Base-by-base conservation (phyloP, 2,888 invertebrate genomes). In the Orchestes rusci region DNA sequence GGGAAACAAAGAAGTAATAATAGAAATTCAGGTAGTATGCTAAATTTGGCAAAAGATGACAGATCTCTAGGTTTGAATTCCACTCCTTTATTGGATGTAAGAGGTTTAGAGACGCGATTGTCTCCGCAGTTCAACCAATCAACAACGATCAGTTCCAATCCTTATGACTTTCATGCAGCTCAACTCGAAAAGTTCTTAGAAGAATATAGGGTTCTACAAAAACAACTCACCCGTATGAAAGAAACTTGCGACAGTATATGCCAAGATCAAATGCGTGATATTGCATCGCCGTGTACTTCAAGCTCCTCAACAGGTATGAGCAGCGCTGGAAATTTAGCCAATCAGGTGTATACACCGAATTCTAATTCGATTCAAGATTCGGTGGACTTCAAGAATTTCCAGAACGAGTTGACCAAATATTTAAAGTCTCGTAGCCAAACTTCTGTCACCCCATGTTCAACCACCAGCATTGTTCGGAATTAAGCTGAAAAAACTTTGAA, bases 211-310 rank as follows among this genome's bases (percentile, higher is more conserved):
- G 80, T 74, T 56, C 72, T 87, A 44, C 82, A 86, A 61, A 81
- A 84, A 61, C 84, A 87, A 64, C 69, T 87, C 51, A 83, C 82
- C 45, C 79, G 80, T 63, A 85, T 87, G 84, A 86, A 84, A 59
- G 82, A 84, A 59, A 82, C 82, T 16, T 79, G 84, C 60, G 84
- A 84, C 55, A 81, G 77, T 52, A 72, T 84, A 57, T 68, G 73
- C 20, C 72, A 72, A 40, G 72, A 59, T 31, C 43, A 44, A 33
- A 52, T 51, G 42, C 27, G 39, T 36, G 52, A 48, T 13, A 36
- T 28, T 12, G 30, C 19, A 4, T 49, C 57, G 67, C 71, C 27
- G 69, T 16, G 30, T 31, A 33, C 30, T 1, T 17, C 32, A 32
- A 16, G 39, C 17, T 19, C 38, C 16, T 28, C 41, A 7, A 15